phyloP scores from a whole-genome alignment of 2,888 invertebrate genomes.

The Monoplex corrugatus region DNA sequence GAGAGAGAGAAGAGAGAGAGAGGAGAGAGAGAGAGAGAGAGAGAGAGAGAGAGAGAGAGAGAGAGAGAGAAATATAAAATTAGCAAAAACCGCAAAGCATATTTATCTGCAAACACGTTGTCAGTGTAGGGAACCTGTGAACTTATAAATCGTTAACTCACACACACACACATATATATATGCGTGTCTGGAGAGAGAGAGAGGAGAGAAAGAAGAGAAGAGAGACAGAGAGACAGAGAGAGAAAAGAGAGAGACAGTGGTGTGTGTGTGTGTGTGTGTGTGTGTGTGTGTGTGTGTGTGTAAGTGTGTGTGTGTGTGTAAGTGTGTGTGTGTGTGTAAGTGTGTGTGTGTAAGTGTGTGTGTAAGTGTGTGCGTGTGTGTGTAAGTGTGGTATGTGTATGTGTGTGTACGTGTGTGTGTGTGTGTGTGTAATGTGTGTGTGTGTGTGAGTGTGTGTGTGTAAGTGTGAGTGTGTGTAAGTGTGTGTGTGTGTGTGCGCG shows the following conservation, averaged over 20 bases:
- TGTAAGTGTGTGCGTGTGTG: not conserved
- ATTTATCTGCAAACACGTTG: too few species aligned
- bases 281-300: not conserved
- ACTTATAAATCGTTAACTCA: too few species aligned
- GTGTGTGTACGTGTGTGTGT: conserved; percentile 9
- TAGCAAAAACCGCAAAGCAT: too few species aligned
- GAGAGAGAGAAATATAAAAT: too few species aligned
- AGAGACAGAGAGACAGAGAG: not conserved
- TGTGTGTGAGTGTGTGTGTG: not conserved
- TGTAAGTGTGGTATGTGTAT: not conserved
- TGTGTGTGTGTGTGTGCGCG: not conserved
- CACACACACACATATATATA: too few species aligned
- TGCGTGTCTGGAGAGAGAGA: not conserved
- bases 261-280: conserved; percentile 16
- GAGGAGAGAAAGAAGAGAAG: not conserved
- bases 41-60: not conserved
- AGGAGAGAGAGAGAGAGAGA: not conserved
- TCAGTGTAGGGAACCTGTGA: too few species aligned
- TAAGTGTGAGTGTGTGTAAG: not conserved
- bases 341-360: not conserved
- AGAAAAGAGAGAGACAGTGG: not conserved
- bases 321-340: not conserved
- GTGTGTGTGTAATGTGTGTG: not conserved
- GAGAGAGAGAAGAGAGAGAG: not conserved
- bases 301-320: not conserved